Evolutionary conservation across 2,113 vertebrate species (phyloP).

Genomic region (Aegotheles bennettii): DNA sequence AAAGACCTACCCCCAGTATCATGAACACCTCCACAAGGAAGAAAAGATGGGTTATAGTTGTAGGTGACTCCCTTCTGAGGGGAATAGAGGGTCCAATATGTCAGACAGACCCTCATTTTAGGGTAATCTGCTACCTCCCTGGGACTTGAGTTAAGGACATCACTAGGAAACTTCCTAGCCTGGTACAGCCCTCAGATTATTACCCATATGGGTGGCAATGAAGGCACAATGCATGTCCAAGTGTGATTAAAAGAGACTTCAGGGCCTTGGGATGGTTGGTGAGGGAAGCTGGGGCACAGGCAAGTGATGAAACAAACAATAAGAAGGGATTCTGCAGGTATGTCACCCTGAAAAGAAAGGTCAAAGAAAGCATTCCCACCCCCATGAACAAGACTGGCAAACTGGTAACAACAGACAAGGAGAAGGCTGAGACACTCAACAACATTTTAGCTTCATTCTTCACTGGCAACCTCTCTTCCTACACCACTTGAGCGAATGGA

Average conservation of each 20-base stretch:
- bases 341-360: too few relatives aligned
- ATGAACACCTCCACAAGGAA: background rate
- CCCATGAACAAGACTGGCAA: too few relatives aligned
- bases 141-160: background rate
- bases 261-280: background rate
- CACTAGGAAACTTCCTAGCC: background rate
- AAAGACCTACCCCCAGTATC: too few relatives aligned
- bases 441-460: too few relatives aligned
- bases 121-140: background rate
- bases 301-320: too few relatives aligned
- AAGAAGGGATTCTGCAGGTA: too few relatives aligned
- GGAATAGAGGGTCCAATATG: background rate
- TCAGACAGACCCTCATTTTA: background rate
- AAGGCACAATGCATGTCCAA: background rate
- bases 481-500: too few relatives aligned
- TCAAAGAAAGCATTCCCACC: too few relatives aligned
- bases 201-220: background rate
- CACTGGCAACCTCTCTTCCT: too few relatives aligned
- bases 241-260: background rate
- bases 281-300: background rate
- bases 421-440: too few relatives aligned
- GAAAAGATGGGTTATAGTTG: background rate
- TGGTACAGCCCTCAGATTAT: background rate
- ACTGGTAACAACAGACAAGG: too few relatives aligned
- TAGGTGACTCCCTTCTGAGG: background rate